Evolutionary conservation across 2,797 vertebrate species (phyloP).

Genomic region (Notolabrus celidotus): DNA sequence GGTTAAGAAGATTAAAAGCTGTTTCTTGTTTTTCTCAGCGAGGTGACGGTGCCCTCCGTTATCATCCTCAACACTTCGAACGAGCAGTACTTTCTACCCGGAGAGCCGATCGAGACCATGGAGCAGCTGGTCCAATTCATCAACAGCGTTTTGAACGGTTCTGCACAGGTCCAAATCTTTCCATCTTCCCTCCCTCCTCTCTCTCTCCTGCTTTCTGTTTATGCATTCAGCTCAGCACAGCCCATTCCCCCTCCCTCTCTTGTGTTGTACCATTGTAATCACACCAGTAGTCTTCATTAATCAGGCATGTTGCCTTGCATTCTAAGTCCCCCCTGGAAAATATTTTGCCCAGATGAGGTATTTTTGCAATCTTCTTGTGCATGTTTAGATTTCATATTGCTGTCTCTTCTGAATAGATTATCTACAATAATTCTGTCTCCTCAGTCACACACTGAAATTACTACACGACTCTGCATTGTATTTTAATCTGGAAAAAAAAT

Average conservation of each 20-base stretch:
- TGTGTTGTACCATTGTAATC: constrained; percentile 64
- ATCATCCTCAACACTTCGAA: constrained; percentile 98
- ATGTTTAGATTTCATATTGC: constrained; percentile 66
- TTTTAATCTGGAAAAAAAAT: constrained; percentile 56
- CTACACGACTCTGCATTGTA: constrained; percentile 32
- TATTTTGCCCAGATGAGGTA: constrained; percentile 52
- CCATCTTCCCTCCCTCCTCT: constrained; percentile 8
- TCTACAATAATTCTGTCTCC: constrained; percentile 47
- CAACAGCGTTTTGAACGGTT: constrained; percentile 92
- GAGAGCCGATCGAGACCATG: constrained; percentile 84
- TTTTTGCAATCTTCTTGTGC: constrained; percentile 65
- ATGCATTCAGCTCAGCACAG: constrained; percentile 45
- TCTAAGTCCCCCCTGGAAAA: constrained; percentile 55
- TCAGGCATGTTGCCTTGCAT: constrained; percentile 66
- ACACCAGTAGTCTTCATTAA: constrained; percentile 70
- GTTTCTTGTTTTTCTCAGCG: constrained; percentile 79
- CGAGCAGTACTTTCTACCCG: constrained; percentile 95
- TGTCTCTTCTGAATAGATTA: constrained; percentile 62
- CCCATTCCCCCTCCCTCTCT: not conserved
- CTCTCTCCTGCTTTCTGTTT: constrained; percentile 34
- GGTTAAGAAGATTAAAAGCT: constrained; percentile 59
- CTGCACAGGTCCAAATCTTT: constrained; percentile 85
- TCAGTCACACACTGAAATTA: constrained; percentile 62
- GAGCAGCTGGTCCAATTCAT: constrained; percentile 96
- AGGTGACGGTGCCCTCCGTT: constrained; percentile 92